These are phyloP conservation scores for Scytalopus superciliaris DNA, from an alignment of 2,113 vertebrate genomes.

Conservation along the genomic window DNA sequence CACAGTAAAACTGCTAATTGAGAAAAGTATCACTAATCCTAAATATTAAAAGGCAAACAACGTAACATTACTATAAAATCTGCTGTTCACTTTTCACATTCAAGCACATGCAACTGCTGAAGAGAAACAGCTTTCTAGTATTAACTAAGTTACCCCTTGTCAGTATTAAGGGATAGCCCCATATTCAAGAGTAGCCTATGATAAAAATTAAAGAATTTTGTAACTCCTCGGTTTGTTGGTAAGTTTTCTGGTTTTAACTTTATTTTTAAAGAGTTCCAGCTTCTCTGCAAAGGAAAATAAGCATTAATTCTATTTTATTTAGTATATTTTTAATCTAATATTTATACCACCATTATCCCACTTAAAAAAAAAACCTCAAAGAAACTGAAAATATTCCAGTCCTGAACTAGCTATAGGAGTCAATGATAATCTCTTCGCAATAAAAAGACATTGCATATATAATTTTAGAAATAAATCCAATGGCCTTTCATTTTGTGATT, in stretches of 20 bases:
- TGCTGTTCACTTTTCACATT: neutral
- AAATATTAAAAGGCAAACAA: neutral
- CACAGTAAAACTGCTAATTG: neutral
- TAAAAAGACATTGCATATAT: neutral
- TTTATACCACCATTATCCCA: neutral
- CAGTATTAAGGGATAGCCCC: neutral
- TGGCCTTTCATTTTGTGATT: neutral
- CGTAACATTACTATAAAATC: neutral
- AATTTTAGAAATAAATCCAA: neutral
- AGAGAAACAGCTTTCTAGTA: neutral
- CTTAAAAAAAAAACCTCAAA: neutral
- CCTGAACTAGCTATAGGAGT: neutral
- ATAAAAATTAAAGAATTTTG: neutral
- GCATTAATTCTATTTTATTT: neutral
- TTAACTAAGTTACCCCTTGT: neutral
- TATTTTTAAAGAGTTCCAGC: neutral
- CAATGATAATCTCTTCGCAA: neutral
- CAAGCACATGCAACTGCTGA: neutral
- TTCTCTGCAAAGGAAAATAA: neutral
- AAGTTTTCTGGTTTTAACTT: neutral
- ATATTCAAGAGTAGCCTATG: neutral
- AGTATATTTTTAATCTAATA: neutral
- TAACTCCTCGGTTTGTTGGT: neutral
- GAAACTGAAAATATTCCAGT: neutral
- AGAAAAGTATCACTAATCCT: neutral